Evolutionary conservation across 2,113 vertebrate genomes (phyloP), one percentile per base, ranked within the genome.

Genomic region (Muntiacus muntjak): DNA sequence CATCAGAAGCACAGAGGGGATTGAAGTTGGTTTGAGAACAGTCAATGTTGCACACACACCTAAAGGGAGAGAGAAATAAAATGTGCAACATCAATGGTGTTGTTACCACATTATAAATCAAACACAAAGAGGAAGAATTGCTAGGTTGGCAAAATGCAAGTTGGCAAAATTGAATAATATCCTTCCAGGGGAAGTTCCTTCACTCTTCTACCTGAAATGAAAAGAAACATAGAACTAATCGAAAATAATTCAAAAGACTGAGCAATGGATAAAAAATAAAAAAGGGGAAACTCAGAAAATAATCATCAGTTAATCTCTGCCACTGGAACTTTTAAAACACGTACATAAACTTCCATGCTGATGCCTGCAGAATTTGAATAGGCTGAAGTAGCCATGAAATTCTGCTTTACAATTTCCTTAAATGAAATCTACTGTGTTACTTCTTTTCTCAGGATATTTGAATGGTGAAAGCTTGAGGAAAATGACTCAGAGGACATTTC

Each of bases 41-140:
- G 99, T 99, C 99, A 85, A 99, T 99, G 99, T 99, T 99, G 99
- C 99, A 99, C 94, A 99, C 99, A 55, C 99, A 99, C 99, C 99
- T 99, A 98, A 58, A 96, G 52, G 54, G 98, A 91, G 79, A 98
- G 76, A 67, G 74, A 95, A 86, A 95, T 92, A 94, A 93, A 91
- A 83, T 87, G 95, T 47, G 50, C 95, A 47, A 96, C 45, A 54
- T 97, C 89, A 97, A 55, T 95, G 85, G 74, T 15, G 87, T 79
- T 33, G 52, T 84, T 92, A 55, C 57, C 81, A 62, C 64, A 97
- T 89, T 87, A 93, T 90, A 97, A 98, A 97, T 95, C 94, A 94
- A 97, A 57, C 60, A 96, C 67, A 87, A 86, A 93, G 57, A 25
- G 50, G 36, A 84, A 94, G 15, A 96, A 92, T 64, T 91, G 89